A percentile compares a stretch with the other conserved stretches of the same genome.
Evolutionary conservation across 2,797 vertebrate genomes (phyloP).

Genomic region (Hippopotamyrus pictus): DNA sequence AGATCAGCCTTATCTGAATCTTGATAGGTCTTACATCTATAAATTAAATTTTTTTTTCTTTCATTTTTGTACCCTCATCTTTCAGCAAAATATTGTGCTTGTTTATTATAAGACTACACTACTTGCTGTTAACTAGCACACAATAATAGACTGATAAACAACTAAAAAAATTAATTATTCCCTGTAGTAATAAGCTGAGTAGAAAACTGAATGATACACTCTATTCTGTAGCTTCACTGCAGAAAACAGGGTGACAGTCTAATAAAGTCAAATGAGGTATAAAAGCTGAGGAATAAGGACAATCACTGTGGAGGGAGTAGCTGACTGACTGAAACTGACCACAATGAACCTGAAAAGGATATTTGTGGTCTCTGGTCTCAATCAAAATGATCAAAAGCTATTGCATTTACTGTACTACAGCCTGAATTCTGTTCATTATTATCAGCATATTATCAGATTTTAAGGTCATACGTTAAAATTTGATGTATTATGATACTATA

Average conservation of each 20-base stretch:
- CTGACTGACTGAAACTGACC: slow-evolving; percentile 18
- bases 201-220: not conserved
- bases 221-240: not conserved
- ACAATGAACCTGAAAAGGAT: not conserved
- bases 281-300: not conserved
- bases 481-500: not conserved
- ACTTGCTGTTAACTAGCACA: not conserved
- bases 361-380: not conserved
- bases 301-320: not conserved
- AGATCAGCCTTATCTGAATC: not conserved
- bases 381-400: not conserved
- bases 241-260: not conserved
- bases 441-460: not conserved
- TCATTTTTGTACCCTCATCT: slow-evolving; percentile 34
- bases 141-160: not conserved
- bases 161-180: not conserved
- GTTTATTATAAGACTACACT: slow-evolving; percentile 57
- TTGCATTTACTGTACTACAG: not conserved
- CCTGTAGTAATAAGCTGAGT: not conserved
- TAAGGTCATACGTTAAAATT: not conserved
- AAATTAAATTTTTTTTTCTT: too few species aligned
- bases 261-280: not conserved
- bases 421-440: not conserved
- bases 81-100: slow-evolving; percentile 54
- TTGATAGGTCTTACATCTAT: not conserved